A percentile compares a stretch with the other conserved stretches of the same genome.
Conservation (phyloP, 2,113 vertebrate species). For the Cyanocitta stelleri region DNA sequence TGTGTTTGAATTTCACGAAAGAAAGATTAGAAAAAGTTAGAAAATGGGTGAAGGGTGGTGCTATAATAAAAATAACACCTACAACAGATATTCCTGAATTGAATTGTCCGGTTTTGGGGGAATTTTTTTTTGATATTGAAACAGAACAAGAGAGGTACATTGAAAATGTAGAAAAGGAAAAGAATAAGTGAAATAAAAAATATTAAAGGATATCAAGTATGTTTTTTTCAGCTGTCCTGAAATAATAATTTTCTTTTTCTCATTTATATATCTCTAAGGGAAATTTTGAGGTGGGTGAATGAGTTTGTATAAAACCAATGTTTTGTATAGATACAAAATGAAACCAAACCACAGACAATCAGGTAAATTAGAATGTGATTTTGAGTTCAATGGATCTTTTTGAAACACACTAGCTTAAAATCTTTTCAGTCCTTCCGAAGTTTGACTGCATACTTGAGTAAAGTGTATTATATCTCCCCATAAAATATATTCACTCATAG, state of each 20-base stretch:
- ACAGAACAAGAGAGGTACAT: neutral
- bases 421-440: neutral
- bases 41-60: neutral
- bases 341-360: neutral
- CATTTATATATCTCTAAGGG: neutral
- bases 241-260: neutral
- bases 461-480: neutral
- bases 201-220: neutral
- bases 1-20: neutral
- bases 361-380: neutral
- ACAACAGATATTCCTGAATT: neutral
- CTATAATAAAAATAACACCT: neutral
- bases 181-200: neutral
- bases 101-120: neutral
- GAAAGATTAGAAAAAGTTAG: neutral
- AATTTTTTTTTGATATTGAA: neutral
- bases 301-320: neutral
- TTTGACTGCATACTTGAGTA: neutral
- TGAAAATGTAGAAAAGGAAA: neutral
- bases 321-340: neutral
- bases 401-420: neutral
- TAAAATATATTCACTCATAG: neutral
- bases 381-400: neutral
- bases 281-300: neutral
- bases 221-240: neutral